phyloP scores from a whole-genome alignment of 2,113 vertebrate genomes.

The Donacobius atricapilla region DNA sequence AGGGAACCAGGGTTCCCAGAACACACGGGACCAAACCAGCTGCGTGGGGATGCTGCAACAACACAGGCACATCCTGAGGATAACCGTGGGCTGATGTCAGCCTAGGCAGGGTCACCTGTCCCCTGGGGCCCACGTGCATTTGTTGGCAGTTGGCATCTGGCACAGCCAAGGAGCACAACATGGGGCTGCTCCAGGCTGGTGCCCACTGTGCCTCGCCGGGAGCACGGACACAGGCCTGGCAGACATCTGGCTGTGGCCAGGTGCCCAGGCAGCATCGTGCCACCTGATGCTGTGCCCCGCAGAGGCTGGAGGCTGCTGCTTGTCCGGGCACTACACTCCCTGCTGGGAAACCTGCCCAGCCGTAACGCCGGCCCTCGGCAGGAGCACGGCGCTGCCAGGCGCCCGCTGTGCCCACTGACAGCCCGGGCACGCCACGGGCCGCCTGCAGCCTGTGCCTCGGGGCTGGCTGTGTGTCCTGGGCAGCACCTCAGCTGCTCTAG shows the following conservation, averaged over 20 bases:
- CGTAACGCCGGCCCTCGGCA: fast-evolving
- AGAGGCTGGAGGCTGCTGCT: neutral
- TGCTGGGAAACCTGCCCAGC: neutral
- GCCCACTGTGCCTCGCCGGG: fast-evolving
- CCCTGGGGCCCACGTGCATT: fast-evolving
- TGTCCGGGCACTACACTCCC: neutral
- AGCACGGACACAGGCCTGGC: neutral
- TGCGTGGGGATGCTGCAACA: neutral
- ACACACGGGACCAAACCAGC: fast-evolving
- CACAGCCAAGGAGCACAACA: neutral
- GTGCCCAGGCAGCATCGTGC: fast-evolving
- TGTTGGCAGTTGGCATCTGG: neutral
- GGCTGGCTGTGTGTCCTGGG: neutral
- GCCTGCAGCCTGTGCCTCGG: neutral
- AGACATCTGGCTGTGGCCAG: neutral
- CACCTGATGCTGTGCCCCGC: neutral
- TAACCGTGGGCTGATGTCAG: neutral
- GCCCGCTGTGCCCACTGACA: neutral
- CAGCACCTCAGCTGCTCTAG: neutral
- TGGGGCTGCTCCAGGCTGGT: fast-evolving
- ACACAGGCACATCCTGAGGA: neutral
- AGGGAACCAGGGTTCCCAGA: neutral
- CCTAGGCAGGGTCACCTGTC: fast-evolving
- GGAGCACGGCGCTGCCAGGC: fast-evolving
- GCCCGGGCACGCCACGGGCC: fast-evolving